Conservation (phyloP, 2,888 invertebrate genomes). For the Eilema sororculum region DNA sequence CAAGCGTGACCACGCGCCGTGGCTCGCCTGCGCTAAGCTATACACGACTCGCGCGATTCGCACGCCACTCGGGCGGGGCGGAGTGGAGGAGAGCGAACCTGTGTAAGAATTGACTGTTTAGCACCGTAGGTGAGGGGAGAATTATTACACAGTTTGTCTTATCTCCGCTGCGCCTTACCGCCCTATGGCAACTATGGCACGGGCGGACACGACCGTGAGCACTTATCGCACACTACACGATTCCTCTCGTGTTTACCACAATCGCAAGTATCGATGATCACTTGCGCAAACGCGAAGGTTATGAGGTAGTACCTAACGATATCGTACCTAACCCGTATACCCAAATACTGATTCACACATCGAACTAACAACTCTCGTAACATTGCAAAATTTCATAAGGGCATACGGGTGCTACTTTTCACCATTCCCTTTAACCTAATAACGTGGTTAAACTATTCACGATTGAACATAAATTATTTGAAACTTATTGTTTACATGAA, state of each 20-base stretch:
- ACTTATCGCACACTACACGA: slow-evolving; percentile 17
- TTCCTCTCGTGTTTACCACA: slow-evolving; percentile 14
- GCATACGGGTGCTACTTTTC: slow-evolving; percentile 37
- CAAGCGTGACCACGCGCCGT: slow-evolving; percentile 29
- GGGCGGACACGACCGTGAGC: slow-evolving; percentile 8
- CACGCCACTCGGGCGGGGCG: slow-evolving; percentile 7
- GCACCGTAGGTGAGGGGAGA: slow-evolving; percentile 14
- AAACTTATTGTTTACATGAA: slow-evolving; percentile 43
- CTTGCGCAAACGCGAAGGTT: slow-evolving; percentile 51
- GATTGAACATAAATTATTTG: slow-evolving; percentile 48
- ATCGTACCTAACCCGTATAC: slow-evolving; percentile 48
- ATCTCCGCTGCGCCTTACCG: slow-evolving; percentile 19
- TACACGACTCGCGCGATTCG: not conserved
- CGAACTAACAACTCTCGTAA: slow-evolving; percentile 21
- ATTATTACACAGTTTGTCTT: slow-evolving; percentile 13
- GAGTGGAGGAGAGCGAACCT: slow-evolving; percentile 19
- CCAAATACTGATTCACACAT: slow-evolving; percentile 53
- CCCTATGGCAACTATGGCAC: not conserved
- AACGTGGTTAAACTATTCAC: slow-evolving; percentile 50
- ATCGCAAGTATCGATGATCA: slow-evolving; percentile 43
- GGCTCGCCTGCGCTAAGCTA: slow-evolving; percentile 4
- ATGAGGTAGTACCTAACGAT: slow-evolving; percentile 62
- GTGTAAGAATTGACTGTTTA: slow-evolving; percentile 25
- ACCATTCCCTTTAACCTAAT: slow-evolving; percentile 48
- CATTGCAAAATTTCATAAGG: slow-evolving; percentile 30